Evolutionary conservation across 2,797 vertebrate genomes (phyloP).

Genomic region (Novumbra hubbsi): DNA sequence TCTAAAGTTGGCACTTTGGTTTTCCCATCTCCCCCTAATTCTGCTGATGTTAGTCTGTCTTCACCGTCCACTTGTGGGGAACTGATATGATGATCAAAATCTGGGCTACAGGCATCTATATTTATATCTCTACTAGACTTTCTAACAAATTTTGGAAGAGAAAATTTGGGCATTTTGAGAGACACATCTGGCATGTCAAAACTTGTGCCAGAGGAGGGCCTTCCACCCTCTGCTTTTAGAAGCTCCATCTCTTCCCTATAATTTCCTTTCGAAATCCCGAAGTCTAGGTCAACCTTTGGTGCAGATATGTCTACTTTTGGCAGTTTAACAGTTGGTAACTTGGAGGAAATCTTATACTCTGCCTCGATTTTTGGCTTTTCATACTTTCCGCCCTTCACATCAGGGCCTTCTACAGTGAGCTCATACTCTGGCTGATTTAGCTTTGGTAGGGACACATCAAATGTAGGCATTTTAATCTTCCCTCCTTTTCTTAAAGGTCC

Average conservation of each 20-base stretch:
- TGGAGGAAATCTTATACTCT: slow-evolving; percentile 55
- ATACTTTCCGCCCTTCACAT: slow-evolving; percentile 31
- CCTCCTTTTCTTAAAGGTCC: slow-evolving; percentile 24
- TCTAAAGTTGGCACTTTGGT: slow-evolving; percentile 74
- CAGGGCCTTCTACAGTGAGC: slow-evolving; percentile 22
- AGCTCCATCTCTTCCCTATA: slow-evolving; percentile 66
- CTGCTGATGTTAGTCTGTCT: slow-evolving; percentile 54
- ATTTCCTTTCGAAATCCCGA: slow-evolving; percentile 68
- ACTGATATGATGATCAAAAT: slow-evolving; percentile 48
- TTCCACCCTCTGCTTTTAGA: slow-evolving; percentile 66
- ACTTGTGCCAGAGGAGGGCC: slow-evolving; percentile 70
- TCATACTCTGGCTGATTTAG: slow-evolving; percentile 23
- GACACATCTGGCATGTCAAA: slow-evolving; percentile 73
- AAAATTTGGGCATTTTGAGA: slow-evolving; percentile 77
- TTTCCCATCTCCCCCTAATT: slow-evolving; percentile 67
- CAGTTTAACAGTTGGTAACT: slow-evolving; percentile 73
- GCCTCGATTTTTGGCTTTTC: slow-evolving; percentile 2
- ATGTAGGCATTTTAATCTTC: slow-evolving; percentile 20
- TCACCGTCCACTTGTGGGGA: slow-evolving; percentile 49
- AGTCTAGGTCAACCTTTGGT: slow-evolving; percentile 78
- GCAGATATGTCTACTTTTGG: slow-evolving; percentile 79
- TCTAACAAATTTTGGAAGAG: slow-evolving; percentile 77
- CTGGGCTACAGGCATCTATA: slow-evolving; percentile 47
- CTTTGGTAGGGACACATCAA: slow-evolving; percentile 30
- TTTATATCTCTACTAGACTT: slow-evolving; percentile 64